Base-by-base conservation (phyloP, 2,113 vertebrate genomes). In the Tautogolabrus adspersus region DNA sequence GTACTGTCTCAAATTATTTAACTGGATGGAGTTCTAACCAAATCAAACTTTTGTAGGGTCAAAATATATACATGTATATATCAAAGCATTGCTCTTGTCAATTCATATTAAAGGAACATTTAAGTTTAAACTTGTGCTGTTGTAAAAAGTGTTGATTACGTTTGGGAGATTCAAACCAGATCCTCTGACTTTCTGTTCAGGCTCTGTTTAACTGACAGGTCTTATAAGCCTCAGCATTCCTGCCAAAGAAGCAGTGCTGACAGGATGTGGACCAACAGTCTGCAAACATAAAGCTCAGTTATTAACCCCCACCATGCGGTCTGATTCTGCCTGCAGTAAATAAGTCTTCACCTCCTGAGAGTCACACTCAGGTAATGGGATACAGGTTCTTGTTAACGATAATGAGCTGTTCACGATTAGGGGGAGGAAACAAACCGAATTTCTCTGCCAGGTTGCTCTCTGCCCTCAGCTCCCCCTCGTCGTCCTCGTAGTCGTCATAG, bases 381-480 rank as follows among this genome's bases (percentile, higher is more conserved):
- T 67, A 44, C 75, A 89, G 67, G 9, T 75, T 75, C 18, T 49
- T 67, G 44, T 66, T 75, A 63, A 67, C 82, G 77, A 66, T 66
- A 79, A 83, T 67, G 77, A 85, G 69, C 10, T 42, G 34, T 68
- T 73, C 69, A 64, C 46, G 58, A 66, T 60, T 54, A 23, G 19
- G 13, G 42, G 12, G 15, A 19, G 10, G 21, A 37, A 62, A 66
- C 84, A 61, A 19, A 98, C 98, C 96, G 0, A 97, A 99, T 76
- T 95, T 98, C 85, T 98, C 96, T 0, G 92, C 83, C 47, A 98
- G 80, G 0, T 94, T 96, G 88, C 95, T 97, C 66, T 98, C 97
- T 0, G 96, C 97, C 4, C 96, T 92, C 5, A 96, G 93, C 84
- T 98, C 97, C 0, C 92, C 88, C 51, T 94, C 94, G 0, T 94